These are phyloP conservation scores for Neoascia interrupta DNA, from an alignment of 2,888 invertebrate genomes.

Conservation along the genomic window DNA sequence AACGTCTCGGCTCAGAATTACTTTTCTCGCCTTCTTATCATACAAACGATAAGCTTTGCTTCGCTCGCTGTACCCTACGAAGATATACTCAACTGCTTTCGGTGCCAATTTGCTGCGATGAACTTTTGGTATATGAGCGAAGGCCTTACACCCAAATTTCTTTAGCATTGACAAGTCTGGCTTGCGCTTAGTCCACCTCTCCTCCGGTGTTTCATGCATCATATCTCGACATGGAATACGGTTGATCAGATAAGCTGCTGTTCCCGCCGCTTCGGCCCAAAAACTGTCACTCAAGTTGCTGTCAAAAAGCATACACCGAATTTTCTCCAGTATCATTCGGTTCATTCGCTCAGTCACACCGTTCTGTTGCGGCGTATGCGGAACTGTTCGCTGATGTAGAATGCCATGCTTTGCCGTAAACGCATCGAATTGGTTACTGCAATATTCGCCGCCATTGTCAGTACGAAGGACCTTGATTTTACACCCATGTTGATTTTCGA, in stretches of 20 bases:
- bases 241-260: constrained; percentile 9
- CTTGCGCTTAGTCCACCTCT: constrained; percentile 20
- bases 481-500: background rate
- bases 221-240: constrained; percentile 21
- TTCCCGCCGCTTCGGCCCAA: constrained; percentile 2
- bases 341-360: constrained; percentile 47
- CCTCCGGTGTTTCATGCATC: constrained; percentile 31
- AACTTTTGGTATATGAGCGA: constrained; percentile 17
- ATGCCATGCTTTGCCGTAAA: constrained; percentile 27
- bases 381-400: constrained; percentile 39
- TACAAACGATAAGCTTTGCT: background rate
- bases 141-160: constrained; percentile 5
- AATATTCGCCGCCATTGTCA: constrained; percentile 36
- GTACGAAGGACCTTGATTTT: constrained; percentile 25
- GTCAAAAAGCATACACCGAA: too few relatives aligned
- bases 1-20: background rate
- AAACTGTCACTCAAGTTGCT: background rate
- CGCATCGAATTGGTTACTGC: constrained; percentile 20
- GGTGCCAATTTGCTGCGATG: constrained; percentile 12
- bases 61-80: constrained; percentile 9
- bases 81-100: constrained; percentile 4
- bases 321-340: constrained; percentile 36
- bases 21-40: background rate
- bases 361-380: constrained; percentile 46
- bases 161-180: constrained; percentile 9